Percentiles rank a stretch among this genome's conserved stretches.
phyloP scores from a whole-genome alignment of 2,113 vertebrate genomes.

The Lamprotornis superbus region DNA sequence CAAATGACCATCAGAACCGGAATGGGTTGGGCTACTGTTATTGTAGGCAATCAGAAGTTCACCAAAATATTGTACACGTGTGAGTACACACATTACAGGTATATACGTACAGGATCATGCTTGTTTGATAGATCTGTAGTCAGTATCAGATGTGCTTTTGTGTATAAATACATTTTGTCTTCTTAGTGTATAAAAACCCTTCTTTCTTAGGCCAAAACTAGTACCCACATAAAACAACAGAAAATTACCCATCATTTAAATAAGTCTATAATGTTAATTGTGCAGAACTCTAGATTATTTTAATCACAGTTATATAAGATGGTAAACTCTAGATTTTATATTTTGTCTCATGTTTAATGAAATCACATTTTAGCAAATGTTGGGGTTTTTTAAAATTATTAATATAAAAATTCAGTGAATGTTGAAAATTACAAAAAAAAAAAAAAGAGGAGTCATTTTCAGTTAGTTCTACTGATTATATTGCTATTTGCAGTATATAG shows the following conservation, averaged over 20 bases:
- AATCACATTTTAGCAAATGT: background rate
- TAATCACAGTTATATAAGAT: background rate
- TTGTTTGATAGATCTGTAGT: background rate
- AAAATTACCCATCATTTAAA: background rate
- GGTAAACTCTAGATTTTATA: background rate
- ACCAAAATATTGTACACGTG: fast-evolving
- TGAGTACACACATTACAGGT: fast-evolving
- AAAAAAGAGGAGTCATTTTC: background rate
- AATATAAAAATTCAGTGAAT: background rate
- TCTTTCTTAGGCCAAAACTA: background rate
- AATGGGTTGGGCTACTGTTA: background rate
- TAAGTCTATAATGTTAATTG: background rate
- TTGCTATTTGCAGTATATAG: background rate
- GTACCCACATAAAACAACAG: background rate
- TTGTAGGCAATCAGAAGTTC: background rate
- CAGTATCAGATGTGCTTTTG: background rate
- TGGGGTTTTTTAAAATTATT: background rate
- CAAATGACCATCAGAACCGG: background rate
- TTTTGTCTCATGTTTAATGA: background rate
- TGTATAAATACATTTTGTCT: background rate
- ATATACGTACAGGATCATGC: fast-evolving
- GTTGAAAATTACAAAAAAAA: background rate
- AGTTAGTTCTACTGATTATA: background rate
- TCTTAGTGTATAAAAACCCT: background rate
- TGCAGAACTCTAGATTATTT: background rate